Conservation (phyloP, 2,888 invertebrate genomes). For the Scaptomyza parva region DNA sequence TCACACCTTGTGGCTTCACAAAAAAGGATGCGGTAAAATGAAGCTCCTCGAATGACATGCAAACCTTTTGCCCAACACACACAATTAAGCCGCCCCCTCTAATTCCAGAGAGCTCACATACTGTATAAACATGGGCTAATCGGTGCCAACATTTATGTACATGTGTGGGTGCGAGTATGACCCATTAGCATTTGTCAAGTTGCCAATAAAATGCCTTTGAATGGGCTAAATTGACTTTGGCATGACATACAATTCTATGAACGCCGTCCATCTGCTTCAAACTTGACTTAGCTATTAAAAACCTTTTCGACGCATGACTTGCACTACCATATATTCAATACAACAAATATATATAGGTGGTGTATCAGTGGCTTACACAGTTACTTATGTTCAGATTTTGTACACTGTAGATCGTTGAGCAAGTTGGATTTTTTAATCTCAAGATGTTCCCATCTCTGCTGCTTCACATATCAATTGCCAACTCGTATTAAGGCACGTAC, state of each 20-base stretch:
- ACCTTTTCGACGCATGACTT: constrained; percentile 67
- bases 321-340: constrained; percentile 45
- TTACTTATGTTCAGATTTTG: constrained; percentile 39
- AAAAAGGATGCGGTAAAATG: constrained; percentile 48
- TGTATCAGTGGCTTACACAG: constrained; percentile 37
- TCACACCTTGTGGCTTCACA: constrained; percentile 58
- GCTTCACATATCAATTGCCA: background rate
- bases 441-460: background rate
- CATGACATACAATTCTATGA: constrained; percentile 75
- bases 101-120: constrained; percentile 6
- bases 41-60: constrained; percentile 77
- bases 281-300: constrained; percentile 48
- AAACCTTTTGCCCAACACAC: constrained; percentile 64
- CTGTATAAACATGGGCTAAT: constrained; percentile 12
- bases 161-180: constrained; percentile 31
- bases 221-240: constrained; percentile 77
- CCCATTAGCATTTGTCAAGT: constrained; percentile 74
- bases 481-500: background rate
- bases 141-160: background rate
- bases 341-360: constrained; percentile 12
- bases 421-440: constrained; percentile 11
- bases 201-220: constrained; percentile 77
- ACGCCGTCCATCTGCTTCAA: constrained; percentile 19
- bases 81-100: constrained; percentile 29
- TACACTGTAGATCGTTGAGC: constrained; percentile 16